Evolutionary conservation across 2,113 vertebrate genomes (phyloP).

Genomic region (Phrynocephalus versicolor): DNA sequence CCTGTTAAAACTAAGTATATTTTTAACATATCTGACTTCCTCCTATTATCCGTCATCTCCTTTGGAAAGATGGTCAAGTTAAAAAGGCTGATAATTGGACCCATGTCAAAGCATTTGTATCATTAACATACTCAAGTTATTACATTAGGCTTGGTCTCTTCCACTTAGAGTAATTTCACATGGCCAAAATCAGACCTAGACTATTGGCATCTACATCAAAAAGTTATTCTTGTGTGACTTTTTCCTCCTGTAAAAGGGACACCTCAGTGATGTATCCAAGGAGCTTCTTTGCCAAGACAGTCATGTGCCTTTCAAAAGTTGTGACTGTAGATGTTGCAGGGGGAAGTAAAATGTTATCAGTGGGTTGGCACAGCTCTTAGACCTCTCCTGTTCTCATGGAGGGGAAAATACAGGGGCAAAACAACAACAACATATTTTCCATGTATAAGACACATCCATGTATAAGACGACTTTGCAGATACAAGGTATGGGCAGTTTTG

Average conservation of each 20-base stretch:
- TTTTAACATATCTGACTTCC: conserved; percentile 73
- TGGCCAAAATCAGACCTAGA: conserved; percentile 5
- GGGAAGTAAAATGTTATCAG: too few species aligned
- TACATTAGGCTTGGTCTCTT: conserved; percentile 31
- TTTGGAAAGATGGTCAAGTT: conserved; percentile 68
- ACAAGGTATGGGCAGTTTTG: too few species aligned
- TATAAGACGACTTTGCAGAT: too few species aligned
- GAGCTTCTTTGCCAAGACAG: background rate
- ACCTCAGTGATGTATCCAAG: background rate
- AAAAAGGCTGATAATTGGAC: conserved; percentile 58
- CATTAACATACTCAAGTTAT: conserved; percentile 23
- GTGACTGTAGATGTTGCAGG: background rate
- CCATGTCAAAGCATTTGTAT: conserved; percentile 34
- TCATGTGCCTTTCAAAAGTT: background rate
- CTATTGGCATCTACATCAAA: conserved; percentile 1
- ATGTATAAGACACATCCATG: too few species aligned
- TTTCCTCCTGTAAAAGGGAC: background rate
- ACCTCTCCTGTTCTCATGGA: too few species aligned
- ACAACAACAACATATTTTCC: too few species aligned
- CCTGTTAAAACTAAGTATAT: conserved; percentile 75
- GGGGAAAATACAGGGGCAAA: too few species aligned
- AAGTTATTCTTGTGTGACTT: background rate
- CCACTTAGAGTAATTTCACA: conserved; percentile 8
- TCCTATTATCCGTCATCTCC: conserved; percentile 74
- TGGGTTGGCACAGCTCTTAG: too few species aligned